Conservation (phyloP, 2,113 vertebrate genomes). For the Hoplias malabaricus region DNA sequence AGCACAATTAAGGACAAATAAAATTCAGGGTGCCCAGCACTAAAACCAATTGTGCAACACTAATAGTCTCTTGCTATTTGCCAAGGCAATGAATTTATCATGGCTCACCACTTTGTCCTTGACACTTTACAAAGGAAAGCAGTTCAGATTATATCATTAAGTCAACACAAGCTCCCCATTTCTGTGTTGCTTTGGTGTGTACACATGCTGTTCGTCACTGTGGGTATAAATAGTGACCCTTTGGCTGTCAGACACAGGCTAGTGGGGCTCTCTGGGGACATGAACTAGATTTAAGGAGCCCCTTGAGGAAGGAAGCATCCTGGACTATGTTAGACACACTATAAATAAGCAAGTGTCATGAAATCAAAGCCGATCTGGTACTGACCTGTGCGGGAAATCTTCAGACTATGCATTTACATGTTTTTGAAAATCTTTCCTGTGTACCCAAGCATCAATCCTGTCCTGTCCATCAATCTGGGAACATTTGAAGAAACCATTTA, state of each 20-base stretch:
- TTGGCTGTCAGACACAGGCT: conserved; percentile 46
- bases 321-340: conserved; percentile 23
- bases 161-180: conserved; percentile 52
- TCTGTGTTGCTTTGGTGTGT: conserved; percentile 6
- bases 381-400: background rate
- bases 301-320: conserved; percentile 33
- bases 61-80: too few species aligned
- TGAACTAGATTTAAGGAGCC: conserved; percentile 48
- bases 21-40: too few species aligned
- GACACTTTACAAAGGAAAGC: conserved; percentile 44
- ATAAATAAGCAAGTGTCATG: conserved; percentile 36
- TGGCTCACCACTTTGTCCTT: background rate
- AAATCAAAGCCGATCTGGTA: conserved; percentile 16
- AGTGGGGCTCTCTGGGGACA: conserved; percentile 35
- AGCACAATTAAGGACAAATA: too few species aligned
- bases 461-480: background rate
- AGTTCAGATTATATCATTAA: conserved; percentile 43
- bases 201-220: conserved; percentile 35
- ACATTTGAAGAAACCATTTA: background rate
- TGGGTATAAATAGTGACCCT: conserved; percentile 49
- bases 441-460: background rate
- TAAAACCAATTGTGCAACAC: too few species aligned
- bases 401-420: background rate
- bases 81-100: background rate
- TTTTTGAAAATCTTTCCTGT: background rate